Conservation (phyloP, 2,797 vertebrate genomes). For the Sardinella longiceps region DNA sequence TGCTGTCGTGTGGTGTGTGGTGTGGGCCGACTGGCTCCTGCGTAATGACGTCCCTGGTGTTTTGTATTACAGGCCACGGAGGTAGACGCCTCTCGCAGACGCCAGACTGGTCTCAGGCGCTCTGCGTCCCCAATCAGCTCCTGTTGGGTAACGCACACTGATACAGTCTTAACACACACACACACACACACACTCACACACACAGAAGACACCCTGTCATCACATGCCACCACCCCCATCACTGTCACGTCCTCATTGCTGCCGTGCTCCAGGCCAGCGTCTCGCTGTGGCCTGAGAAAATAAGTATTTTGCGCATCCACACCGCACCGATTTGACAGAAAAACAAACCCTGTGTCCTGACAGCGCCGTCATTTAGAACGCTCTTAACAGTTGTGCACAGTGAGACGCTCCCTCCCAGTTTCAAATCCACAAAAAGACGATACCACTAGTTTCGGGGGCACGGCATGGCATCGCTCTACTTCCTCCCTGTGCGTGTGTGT, state of each 20-base stretch:
- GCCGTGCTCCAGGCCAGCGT: not conserved
- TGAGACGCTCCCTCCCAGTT: not conserved
- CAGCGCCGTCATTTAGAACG: not conserved
- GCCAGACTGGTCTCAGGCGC: conserved; percentile 36
- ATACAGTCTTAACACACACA: not conserved
- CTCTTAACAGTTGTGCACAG: not conserved
- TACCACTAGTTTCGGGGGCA: not conserved
- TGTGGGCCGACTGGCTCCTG: conserved; percentile 2
- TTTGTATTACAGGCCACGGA: conserved; percentile 39
- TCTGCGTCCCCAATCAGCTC: conserved; percentile 38
- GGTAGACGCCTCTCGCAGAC: conserved; percentile 37
- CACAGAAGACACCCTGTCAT: not conserved
- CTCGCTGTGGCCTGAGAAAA: too few relatives aligned
- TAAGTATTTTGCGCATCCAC: too few relatives aligned
- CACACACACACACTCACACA: too few relatives aligned
- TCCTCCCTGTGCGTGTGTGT: too few relatives aligned
- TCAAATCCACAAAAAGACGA: not conserved
- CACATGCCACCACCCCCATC: not conserved
- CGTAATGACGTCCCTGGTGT: conserved; percentile 30
- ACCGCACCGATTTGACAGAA: not conserved
- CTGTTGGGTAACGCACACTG: conserved; percentile 34
- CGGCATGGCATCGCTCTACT: not conserved
- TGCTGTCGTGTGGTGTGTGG: too few relatives aligned
- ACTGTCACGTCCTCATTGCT: not conserved
- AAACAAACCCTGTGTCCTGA: not conserved